phyloP scores from a whole-genome alignment of 2,888 invertebrate species.

The Sinodicranocentrus sp. region DNA sequence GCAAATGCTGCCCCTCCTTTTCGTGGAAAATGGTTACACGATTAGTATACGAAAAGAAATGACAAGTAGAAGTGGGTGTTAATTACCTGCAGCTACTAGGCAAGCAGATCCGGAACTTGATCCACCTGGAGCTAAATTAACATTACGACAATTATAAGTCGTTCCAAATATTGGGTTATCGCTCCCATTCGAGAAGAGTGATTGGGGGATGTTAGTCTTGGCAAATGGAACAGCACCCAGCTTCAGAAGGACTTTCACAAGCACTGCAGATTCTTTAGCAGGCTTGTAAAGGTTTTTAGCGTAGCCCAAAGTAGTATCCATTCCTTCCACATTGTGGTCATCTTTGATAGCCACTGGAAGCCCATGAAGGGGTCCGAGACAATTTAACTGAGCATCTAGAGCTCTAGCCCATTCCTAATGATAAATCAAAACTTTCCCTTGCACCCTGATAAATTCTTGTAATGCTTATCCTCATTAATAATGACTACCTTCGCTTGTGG shows the following conservation, averaged over 20 bases:
- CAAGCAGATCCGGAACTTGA: slow-evolving; percentile 67
- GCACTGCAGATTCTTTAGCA: slow-evolving; percentile 70
- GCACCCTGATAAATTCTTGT: no score
- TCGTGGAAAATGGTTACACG: background rate
- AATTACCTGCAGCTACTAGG: slow-evolving; percentile 72
- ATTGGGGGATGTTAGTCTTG: slow-evolving; percentile 79
- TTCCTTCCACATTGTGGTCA: slow-evolving; percentile 77
- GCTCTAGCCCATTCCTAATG: slow-evolving; percentile 71
- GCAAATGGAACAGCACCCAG: slow-evolving; percentile 75
- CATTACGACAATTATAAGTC: slow-evolving; percentile 67
- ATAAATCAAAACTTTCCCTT: no score
- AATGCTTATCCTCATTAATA: no score
- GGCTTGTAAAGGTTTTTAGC: slow-evolving; percentile 77
- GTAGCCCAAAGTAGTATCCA: slow-evolving; percentile 78
- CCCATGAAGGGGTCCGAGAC: slow-evolving; percentile 77
- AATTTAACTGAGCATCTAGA: slow-evolving; percentile 51
- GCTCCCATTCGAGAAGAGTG: slow-evolving; percentile 73
- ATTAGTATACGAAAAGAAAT: no score
- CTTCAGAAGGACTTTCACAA: slow-evolving; percentile 67
- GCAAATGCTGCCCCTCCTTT: slow-evolving; percentile 77
- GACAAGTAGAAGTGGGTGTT: no score
- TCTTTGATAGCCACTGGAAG: slow-evolving; percentile 78
- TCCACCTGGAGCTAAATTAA: slow-evolving; percentile 65
- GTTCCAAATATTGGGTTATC: slow-evolving; percentile 74
- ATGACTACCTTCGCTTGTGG: slow-evolving; percentile 71